phyloP scores from a whole-genome alignment of 2,113 vertebrate genomes.

The Irena cyanogastra region DNA sequence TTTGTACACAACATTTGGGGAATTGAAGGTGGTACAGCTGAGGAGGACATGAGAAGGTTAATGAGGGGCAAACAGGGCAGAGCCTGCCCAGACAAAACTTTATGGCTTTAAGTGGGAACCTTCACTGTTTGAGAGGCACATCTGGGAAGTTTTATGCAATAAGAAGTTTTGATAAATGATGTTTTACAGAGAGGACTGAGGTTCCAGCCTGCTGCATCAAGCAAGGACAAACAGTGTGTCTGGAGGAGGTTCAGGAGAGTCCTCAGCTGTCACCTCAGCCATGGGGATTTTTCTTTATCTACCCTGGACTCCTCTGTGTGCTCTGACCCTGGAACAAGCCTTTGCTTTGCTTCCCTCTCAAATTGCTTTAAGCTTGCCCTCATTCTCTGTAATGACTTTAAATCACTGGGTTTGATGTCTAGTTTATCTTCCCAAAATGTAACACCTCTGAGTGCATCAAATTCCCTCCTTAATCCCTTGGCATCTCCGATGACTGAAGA shows the following conservation, averaged over 20 bases:
- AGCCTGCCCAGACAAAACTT: not conserved
- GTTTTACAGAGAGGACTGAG: not conserved
- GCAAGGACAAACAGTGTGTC: not conserved
- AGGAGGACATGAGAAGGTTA: not conserved
- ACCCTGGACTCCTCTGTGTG: accelerated
- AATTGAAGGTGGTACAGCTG: accelerated
- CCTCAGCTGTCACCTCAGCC: not conserved
- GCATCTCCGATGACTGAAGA: not conserved
- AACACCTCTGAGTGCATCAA: not conserved
- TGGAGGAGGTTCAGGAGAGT: not conserved
- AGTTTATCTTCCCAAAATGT: not conserved
- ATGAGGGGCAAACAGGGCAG: not conserved
- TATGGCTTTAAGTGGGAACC: not conserved
- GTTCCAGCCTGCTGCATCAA: not conserved
- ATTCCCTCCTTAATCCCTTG: not conserved
- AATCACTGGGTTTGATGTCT: not conserved
- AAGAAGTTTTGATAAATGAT: not conserved
- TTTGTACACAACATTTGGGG: not conserved
- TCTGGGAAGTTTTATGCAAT: not conserved
- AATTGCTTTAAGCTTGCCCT: not conserved
- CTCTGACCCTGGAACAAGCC: not conserved
- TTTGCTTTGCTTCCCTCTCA: not conserved
- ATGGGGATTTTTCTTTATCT: not conserved
- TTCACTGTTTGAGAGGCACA: accelerated
- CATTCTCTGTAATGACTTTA: not conserved